phyloP scores from a whole-genome alignment of 2,113 vertebrate species.

The Dryoscopus gambensis region DNA sequence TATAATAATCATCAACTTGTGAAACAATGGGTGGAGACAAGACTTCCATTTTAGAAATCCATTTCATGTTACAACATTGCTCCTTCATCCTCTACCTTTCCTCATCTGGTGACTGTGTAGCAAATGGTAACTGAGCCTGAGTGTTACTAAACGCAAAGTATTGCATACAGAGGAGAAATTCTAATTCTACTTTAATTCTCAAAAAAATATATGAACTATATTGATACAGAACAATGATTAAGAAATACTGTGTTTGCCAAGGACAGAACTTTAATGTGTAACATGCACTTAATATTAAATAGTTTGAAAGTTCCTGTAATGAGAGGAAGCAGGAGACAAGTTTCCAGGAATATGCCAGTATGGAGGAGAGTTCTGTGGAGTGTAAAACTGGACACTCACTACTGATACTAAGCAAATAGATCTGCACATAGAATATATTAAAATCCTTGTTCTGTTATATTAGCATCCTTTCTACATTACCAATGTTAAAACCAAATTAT shows the following conservation, averaged over 20 bases:
- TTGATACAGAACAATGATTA: neutral
- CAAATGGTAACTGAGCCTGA: neutral
- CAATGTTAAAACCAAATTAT: neutral
- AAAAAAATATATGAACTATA: neutral
- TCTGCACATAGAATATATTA: neutral
- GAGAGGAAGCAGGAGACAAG: neutral
- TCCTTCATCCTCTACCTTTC: neutral
- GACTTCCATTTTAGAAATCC: neutral
- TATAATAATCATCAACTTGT: neutral
- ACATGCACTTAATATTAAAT: neutral
- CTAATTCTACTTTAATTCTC: neutral
- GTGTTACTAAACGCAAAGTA: neutral
- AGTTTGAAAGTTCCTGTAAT: neutral
- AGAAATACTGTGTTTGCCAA: neutral
- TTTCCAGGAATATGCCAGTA: neutral
- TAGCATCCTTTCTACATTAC: neutral
- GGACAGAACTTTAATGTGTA: neutral
- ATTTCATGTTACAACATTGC: neutral
- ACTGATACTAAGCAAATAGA: neutral
- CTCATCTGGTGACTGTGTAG: neutral
- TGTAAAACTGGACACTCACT: neutral
- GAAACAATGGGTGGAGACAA: conserved; percentile 16
- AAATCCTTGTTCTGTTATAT: neutral
- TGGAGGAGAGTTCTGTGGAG: neutral
- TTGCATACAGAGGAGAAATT: neutral